Percentiles rank a stretch among this genome's conserved stretches.
Evolutionary conservation across 2,113 vertebrate species (phyloP).

Genomic region (Megaleporinus macrocephalus): DNA sequence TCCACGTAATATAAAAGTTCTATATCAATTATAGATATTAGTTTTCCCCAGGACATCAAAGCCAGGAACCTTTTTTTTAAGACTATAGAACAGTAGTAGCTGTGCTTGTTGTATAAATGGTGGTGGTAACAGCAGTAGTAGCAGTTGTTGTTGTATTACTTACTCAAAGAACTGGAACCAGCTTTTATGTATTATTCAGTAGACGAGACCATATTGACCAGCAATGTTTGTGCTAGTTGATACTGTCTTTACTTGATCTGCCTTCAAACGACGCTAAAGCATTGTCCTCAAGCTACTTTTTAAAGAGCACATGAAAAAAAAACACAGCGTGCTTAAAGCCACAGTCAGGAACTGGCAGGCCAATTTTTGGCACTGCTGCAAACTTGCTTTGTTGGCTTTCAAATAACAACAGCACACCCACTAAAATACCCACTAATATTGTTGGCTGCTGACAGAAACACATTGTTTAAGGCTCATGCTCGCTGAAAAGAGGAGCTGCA

Average conservation of each 20-base stretch:
- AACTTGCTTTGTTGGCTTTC: not conserved
- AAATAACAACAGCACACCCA: not conserved
- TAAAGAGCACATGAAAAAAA: not conserved
- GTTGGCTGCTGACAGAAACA: slow-evolving; percentile 13
- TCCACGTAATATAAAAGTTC: too few species aligned
- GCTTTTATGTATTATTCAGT: not conserved
- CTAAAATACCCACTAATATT: not conserved
- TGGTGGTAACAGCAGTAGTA: too few species aligned
- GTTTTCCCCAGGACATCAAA: not conserved
- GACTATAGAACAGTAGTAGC: not conserved
- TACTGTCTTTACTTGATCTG: not conserved
- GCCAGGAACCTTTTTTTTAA: not conserved
- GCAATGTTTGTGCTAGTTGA: not conserved
- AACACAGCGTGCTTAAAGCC: not conserved
- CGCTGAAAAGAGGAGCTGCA: slow-evolving; percentile 10
- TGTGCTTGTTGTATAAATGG: not conserved
- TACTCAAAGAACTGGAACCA: not conserved
- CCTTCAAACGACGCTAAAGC: not conserved
- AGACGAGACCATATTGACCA: not conserved
- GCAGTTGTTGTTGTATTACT: not conserved
- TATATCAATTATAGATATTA: too few species aligned
- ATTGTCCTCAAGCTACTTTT: not conserved
- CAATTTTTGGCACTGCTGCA: not conserved
- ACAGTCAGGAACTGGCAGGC: not conserved
- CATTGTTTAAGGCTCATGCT: slow-evolving; percentile 5